These are phyloP conservation scores for Chrysolina haemoptera DNA, from an alignment of 2,888 invertebrate genomes.

Conservation along the genomic window DNA sequence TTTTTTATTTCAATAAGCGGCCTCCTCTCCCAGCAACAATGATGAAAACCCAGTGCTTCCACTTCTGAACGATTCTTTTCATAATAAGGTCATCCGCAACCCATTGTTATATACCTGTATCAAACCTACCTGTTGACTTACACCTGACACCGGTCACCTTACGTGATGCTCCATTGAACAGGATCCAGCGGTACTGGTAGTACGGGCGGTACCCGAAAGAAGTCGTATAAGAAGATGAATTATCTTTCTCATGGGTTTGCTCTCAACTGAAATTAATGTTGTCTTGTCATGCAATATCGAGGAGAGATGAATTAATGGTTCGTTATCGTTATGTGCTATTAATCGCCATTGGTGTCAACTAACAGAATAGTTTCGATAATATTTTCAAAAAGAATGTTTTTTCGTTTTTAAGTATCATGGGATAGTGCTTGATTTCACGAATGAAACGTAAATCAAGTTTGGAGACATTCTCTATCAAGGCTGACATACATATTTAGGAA, in stretches of 20 bases:
- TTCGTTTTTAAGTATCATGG: neutral
- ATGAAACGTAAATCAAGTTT: neutral
- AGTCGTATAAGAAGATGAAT: neutral
- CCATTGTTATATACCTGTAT: constrained; percentile 31
- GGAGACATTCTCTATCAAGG: neutral
- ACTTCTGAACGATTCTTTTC: constrained; percentile 35
- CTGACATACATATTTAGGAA: neutral
- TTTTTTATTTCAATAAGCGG: neutral
- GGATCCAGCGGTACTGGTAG: constrained; percentile 5
- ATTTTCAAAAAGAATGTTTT: neutral
- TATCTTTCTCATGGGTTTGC: constrained; percentile 13
- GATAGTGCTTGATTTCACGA: neutral
- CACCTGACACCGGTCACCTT: constrained; percentile 15
- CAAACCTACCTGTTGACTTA: constrained; percentile 29
- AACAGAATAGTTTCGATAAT: neutral
- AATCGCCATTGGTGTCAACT: constrained; percentile 14
- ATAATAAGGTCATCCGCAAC: constrained; percentile 25
- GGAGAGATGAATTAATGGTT: neutral
- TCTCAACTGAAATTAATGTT: constrained; percentile 1
- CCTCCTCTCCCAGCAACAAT: constrained; percentile 9
- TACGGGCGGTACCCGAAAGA: constrained; percentile 9
- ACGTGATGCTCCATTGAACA: constrained; percentile 1
- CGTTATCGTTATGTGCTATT: constrained; percentile 2
- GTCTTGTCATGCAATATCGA: constrained; percentile 16
- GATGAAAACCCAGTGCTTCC: constrained; percentile 27